A percentile compares a stretch with the other conserved stretches of the same genome.
Conservation (phyloP, 1,140 invertebrate genomes). For the Diachasma alloeum region DNA sequence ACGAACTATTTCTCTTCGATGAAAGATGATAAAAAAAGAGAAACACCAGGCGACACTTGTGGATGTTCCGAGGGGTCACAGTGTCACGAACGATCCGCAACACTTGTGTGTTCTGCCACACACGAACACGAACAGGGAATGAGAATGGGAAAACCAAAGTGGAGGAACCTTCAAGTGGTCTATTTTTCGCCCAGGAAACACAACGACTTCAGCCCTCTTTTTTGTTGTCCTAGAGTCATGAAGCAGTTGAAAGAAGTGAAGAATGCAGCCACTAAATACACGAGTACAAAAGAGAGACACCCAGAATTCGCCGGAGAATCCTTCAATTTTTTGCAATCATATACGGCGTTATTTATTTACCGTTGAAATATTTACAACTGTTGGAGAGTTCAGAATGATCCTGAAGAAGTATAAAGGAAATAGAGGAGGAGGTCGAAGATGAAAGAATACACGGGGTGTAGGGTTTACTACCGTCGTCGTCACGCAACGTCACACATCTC, state of each 20-base stretch:
- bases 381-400: not conserved
- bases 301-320: not conserved
- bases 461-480: slow-evolving; percentile 50
- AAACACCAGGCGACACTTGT: too few species aligned
- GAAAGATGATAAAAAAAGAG: too few species aligned
- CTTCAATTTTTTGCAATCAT: slow-evolving; percentile 21
- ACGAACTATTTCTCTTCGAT: too few species aligned
- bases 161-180: slow-evolving; percentile 14
- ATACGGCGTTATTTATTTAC: slow-evolving; percentile 19
- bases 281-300: not conserved
- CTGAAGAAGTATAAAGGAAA: slow-evolving; percentile 5
- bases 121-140: not conserved
- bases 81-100: too few species aligned
- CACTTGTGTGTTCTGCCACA: not conserved
- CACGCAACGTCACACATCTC: slow-evolving; percentile 43
- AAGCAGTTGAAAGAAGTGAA: slow-evolving; percentile 2
- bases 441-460: slow-evolving; percentile 48
- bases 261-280: not conserved
- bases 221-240: not conserved
- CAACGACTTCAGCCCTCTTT: not conserved
- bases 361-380: slow-evolving; percentile 15
- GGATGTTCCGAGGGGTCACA: too few species aligned
- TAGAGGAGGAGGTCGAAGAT: slow-evolving; percentile 41
- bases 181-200: not conserved
- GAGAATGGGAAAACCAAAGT: not conserved